Evolutionary conservation across 2,797 vertebrate genomes (phyloP).

Genomic region (Rhynchotus rufescens): DNA sequence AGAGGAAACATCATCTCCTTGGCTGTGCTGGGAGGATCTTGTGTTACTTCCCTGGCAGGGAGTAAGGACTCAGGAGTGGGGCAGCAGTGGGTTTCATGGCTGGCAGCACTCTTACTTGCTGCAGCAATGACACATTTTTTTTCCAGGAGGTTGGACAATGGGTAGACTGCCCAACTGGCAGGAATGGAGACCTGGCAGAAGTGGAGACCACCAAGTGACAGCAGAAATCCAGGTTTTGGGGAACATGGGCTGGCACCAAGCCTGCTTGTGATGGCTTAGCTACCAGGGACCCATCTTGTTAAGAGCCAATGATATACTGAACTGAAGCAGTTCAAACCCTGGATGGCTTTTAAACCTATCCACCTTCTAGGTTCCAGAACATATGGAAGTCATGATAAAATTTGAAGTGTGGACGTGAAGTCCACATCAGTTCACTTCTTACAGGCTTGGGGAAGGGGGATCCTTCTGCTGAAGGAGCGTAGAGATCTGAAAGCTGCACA

Average conservation of each 20-base stretch:
- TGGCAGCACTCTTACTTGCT: rapidly evolving
- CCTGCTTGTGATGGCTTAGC: not conserved
- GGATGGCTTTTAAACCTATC: not conserved
- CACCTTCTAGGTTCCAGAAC: not conserved
- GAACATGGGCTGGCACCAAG: rapidly evolving
- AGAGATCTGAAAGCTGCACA: not conserved
- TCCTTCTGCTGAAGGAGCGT: rapidly evolving
- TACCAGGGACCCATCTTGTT: not conserved
- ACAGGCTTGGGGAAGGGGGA: not conserved
- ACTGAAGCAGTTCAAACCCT: not conserved
- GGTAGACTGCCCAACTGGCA: not conserved
- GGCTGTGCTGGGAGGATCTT: not conserved
- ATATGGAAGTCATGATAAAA: not conserved
- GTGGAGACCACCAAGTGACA: not conserved
- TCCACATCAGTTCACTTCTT: not conserved
- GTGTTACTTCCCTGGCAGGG: not conserved
- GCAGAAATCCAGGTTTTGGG: not conserved
- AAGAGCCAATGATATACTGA: not conserved
- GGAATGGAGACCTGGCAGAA: no score
- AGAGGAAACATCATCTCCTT: rapidly evolving
- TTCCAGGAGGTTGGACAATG: not conserved
- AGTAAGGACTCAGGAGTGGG: not conserved
- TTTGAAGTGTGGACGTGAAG: not conserved
- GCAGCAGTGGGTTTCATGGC: not conserved
- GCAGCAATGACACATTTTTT: rapidly evolving